Evolutionary conservation across 1,140 invertebrate species (phyloP).

Genomic region (Theocolax elegans): DNA sequence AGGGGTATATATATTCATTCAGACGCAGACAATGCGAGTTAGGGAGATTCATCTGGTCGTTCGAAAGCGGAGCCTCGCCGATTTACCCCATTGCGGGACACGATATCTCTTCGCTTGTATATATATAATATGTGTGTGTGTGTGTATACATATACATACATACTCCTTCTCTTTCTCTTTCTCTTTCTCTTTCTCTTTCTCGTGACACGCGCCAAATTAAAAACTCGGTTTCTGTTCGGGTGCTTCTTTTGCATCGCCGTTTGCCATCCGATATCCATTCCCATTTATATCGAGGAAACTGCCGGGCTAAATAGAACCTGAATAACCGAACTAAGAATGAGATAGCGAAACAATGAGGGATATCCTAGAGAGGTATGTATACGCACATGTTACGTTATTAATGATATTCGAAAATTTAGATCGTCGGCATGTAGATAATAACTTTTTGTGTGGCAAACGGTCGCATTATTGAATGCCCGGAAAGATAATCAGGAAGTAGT

Average conservation of each 20-base stretch:
- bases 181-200: constrained; percentile 43
- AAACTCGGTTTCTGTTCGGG: constrained; percentile 61
- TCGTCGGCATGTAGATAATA: constrained; percentile 11
- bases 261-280: constrained; percentile 24
- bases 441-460: neutral
- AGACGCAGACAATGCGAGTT: constrained; percentile 63
- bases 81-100: no score
- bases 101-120: no score
- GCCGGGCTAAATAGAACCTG: neutral
- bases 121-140: no score
- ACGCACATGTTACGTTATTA: constrained; percentile 12
- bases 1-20: constrained; percentile 56
- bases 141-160: no score
- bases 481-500: constrained; percentile 33
- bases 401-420: constrained; percentile 36
- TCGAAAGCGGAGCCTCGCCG: constrained; percentile 42
- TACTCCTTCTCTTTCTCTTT: constrained; percentile 38
- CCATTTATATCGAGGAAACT: constrained; percentile 13
- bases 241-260: constrained; percentile 45
- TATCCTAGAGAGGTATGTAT: neutral
- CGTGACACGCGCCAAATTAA: constrained; percentile 66
- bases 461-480: neutral
- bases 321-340: neutral
- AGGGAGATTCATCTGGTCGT: constrained; percentile 64
- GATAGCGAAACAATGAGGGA: neutral